phyloP scores from a whole-genome alignment of 2,113 vertebrate species.

The Nerophis ophidion region DNA sequence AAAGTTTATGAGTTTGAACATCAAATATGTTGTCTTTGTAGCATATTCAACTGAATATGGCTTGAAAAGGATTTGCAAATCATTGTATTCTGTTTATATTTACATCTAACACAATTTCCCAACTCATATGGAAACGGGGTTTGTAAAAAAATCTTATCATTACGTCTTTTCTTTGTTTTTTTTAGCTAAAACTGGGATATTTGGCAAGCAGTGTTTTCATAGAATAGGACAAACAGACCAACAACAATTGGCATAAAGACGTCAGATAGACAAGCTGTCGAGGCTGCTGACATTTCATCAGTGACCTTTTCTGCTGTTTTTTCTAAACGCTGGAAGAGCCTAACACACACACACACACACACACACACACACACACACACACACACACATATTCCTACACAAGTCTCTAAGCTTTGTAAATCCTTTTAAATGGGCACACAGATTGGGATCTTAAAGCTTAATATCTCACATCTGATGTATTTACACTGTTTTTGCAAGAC shows the following conservation, averaged over 20 bases:
- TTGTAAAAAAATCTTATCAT: no score
- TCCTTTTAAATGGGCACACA: conserved; percentile 15
- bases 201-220: not conserved
- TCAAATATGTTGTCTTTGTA: no score
- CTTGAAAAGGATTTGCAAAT: no score
- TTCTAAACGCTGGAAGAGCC: conserved; percentile 12
- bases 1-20: no score
- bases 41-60: no score
- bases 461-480: conserved; percentile 12
- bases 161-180: no score
- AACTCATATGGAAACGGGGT: no score
- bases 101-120: no score
- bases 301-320: conserved; percentile 36
- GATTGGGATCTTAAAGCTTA: conserved; percentile 21
- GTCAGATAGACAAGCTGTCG: conserved; percentile 5
- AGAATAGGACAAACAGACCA: not conserved
- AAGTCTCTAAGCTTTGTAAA: conserved; percentile 17
- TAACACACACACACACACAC: conserved; percentile 10
- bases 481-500: not conserved
- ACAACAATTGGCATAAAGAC: conserved; percentile 3
- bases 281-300: conserved; percentile 38
- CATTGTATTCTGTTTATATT: no score
- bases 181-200: no score
- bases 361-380: conserved; percentile 13
- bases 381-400: conserved; percentile 5